phyloP scores from a whole-genome alignment of 1,140 invertebrate genomes.

The Chironomus striatipennis region DNA sequence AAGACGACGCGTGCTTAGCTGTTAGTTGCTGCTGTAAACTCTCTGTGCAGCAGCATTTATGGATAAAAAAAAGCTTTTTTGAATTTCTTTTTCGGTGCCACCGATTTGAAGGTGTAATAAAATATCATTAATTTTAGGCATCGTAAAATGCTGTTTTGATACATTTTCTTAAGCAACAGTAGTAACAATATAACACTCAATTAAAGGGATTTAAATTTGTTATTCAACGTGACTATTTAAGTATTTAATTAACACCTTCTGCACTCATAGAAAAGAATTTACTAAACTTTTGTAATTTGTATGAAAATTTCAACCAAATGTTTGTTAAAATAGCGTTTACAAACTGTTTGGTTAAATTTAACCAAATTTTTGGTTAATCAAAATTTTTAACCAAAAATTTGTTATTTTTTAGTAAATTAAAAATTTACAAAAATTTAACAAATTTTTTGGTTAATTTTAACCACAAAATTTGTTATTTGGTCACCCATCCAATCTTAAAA shows the following conservation, averaged over 20 bases:
- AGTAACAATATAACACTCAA: slow-evolving; percentile 5
- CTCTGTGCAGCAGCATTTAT: neutral
- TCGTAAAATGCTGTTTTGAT: neutral
- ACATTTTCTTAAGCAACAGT: slow-evolving; percentile 5
- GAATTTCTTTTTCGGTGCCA: neutral
- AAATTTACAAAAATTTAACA: no score
- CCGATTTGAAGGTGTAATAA: slow-evolving; percentile 1
- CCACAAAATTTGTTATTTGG: no score
- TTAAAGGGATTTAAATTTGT: neutral
- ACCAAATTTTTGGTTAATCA: no score
- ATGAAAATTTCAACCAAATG: no score
- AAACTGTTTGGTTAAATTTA: no score
- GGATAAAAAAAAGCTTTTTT: neutral
- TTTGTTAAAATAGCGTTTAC: no score
- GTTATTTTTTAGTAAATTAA: no score
- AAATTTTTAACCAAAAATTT: no score
- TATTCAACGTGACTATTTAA: slow-evolving; percentile 7
- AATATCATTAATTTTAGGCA: slow-evolving; percentile 2
- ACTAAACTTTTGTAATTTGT: no score
- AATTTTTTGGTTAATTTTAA: no score
- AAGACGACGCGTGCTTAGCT: slow-evolving; percentile 15
- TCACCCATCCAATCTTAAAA: no score
- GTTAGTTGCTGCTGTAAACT: neutral
- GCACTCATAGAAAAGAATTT: no score
- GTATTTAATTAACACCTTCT: slow-evolving; percentile 3